Base-by-base conservation (phyloP, 2,888 invertebrate species). In the Sturmia bella region DNA sequence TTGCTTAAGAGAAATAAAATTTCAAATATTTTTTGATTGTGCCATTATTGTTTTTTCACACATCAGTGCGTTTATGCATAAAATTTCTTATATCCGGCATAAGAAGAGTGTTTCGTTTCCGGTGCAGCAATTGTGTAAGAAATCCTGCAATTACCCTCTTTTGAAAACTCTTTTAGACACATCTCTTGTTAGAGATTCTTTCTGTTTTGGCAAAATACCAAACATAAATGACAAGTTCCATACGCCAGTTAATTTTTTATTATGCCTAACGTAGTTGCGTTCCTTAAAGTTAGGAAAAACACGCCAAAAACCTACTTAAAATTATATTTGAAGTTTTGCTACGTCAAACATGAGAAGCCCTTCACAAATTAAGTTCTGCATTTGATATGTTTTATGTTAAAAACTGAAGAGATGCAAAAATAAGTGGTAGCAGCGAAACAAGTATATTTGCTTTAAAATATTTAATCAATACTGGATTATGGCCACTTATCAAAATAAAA, bases 31-130 rank as follows among this genome's bases (percentile, higher is more conserved):
- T 72, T 50, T 45, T 69, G 27, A 54, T 37, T 57, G 43, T 48
- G 32, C 68, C 68, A 74, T 54, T 66, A 64, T 41, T 70, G 52
- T 59, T 24, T 57, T 75, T 74, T 78, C 79, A 74, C 82, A 79
- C 78, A 78, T 75, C 59, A 82, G 64, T 75, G 82, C 82, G 78
- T 82, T 79, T 82, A 66, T 82, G 78, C 78, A 75, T 75, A 79
- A 70, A 82, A 82, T 82, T 82, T 74, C 70, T 54, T 75, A 70
- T 78, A 75, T 85, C 85, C 85, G 85, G 72, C 68, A 81, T 57
- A 50, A 66, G 80, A 72, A 83, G 74, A 85, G 84, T 85, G 84
- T 83, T 80, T 77, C 64, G 72, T 78, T 84, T 85, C 85, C 85
- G 80, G 83, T 80, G 80, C 83, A 73, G 78, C 76, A 72, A 80